Conservation (phyloP, 2,797 vertebrate genomes). For the Darevskia mixta region DNA sequence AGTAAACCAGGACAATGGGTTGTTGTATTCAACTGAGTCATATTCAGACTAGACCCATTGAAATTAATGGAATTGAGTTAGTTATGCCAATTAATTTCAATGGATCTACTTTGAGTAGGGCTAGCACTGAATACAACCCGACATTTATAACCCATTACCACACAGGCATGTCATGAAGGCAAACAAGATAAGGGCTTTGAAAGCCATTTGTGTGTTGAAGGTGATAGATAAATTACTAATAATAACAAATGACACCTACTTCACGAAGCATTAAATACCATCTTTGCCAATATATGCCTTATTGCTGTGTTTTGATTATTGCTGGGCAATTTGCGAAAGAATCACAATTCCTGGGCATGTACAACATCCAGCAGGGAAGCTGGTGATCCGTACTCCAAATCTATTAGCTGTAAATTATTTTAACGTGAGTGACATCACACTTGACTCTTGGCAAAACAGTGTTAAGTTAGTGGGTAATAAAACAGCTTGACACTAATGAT, state of each 20-base stretch:
- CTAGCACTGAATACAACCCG: no score
- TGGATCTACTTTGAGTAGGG: no score
- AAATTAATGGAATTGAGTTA: no score
- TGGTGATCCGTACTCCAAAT: constrained; percentile 54
- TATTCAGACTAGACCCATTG: no score
- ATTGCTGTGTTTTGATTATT: constrained; percentile 30
- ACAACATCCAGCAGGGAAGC: constrained; percentile 53
- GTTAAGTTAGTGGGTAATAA: constrained; percentile 78
- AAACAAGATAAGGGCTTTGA: not conserved
- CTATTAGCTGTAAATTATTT: constrained; percentile 74
- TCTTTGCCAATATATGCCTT: not conserved
- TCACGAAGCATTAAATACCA: not conserved
- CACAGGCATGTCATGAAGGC: not conserved
- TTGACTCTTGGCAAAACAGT: constrained; percentile 77
- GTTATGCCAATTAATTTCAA: no score
- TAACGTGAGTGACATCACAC: constrained; percentile 76
- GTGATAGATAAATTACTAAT: not conserved
- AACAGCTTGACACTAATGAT: constrained; percentile 79
- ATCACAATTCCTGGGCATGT: constrained; percentile 5
- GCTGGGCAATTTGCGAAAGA: constrained; percentile 38
- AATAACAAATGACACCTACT: not conserved
- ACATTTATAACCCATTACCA: not conserved
- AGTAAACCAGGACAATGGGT: no score
- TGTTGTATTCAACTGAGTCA: no score
- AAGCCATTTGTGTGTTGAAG: not conserved